A percentile compares a stretch with the other conserved stretches of the same genome.
Evolutionary conservation across 2,797 vertebrate genomes (phyloP).

Genomic region (Rhincodon typus): DNA sequence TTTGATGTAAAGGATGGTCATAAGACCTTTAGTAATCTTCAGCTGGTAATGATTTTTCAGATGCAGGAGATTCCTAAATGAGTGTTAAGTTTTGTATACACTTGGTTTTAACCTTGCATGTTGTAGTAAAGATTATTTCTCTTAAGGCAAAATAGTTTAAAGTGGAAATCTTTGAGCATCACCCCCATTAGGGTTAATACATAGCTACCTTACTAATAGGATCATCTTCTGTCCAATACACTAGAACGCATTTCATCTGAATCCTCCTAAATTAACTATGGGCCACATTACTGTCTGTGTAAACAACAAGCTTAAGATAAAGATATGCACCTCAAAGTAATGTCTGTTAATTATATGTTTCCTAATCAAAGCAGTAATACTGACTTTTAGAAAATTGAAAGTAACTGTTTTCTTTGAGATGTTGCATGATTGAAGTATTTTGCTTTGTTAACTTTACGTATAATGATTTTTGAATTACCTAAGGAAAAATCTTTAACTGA

Average conservation of each 20-base stretch:
- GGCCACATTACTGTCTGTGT: not conserved
- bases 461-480: not conserved
- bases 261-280: not conserved
- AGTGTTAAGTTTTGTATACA: not conserved
- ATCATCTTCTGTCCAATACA: not conserved
- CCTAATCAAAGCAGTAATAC: not conserved
- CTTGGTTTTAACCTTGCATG: not conserved
- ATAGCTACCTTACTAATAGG: not conserved
- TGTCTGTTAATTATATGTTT: not conserved
- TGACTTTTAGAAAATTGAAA: not conserved
- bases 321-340: not conserved
- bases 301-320: not conserved
- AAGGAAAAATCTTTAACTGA: not conserved
- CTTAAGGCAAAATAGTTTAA: not conserved
- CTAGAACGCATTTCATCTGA: not conserved
- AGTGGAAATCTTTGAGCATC: not conserved
- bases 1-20: not conserved
- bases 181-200: not conserved
- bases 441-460: not conserved
- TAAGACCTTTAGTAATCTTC: not conserved
- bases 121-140: not conserved
- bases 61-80: not conserved
- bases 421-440: not conserved
- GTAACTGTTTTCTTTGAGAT: not conserved
- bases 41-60: not conserved